Conservation (phyloP, 2,113 vertebrate genomes). For the Thinocorus orbignyianus region DNA sequence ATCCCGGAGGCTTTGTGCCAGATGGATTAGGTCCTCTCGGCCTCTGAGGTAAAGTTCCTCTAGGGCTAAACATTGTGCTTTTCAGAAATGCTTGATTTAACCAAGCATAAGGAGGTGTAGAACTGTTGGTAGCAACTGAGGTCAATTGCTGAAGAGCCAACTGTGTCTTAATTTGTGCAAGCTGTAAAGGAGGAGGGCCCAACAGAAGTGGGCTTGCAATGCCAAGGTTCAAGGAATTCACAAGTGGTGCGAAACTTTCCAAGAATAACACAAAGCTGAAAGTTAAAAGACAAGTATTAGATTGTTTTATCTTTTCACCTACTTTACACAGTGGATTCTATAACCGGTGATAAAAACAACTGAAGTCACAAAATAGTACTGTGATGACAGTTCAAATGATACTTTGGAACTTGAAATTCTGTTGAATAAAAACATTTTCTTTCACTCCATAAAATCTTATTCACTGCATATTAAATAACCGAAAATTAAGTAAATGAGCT, state of each 20-base stretch:
- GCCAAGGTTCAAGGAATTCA: conserved; percentile 85
- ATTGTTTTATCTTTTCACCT: conserved; percentile 76
- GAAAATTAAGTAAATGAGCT: not conserved
- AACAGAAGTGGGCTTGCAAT: conserved; percentile 82
- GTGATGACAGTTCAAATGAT: not conserved
- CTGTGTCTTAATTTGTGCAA: conserved; percentile 88
- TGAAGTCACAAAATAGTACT: not conserved
- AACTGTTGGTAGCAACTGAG: conserved; percentile 68
- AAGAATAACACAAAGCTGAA: conserved; percentile 92
- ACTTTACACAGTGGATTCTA: conserved; percentile 60
- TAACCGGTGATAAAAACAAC: conserved; percentile 54
- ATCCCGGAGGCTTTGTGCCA: conserved; percentile 72
- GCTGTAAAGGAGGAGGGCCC: conserved; percentile 86
- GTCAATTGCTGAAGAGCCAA: conserved; percentile 84
- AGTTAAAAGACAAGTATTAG: conserved; percentile 92
- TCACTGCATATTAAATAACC: too few relatives aligned
- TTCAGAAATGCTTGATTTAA: conserved; percentile 80
- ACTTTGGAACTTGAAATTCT: not conserved
- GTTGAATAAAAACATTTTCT: not conserved
- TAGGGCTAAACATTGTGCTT: conserved; percentile 88
- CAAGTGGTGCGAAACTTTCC: conserved; percentile 87
- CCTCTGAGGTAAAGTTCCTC: conserved; percentile 81
- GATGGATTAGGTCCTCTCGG: conserved; percentile 71
- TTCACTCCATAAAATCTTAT: not conserved
- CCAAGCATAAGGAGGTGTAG: conserved; percentile 78